Base-by-base conservation (phyloP, 2,888 invertebrate species). In the Toxonevra muliebris region DNA sequence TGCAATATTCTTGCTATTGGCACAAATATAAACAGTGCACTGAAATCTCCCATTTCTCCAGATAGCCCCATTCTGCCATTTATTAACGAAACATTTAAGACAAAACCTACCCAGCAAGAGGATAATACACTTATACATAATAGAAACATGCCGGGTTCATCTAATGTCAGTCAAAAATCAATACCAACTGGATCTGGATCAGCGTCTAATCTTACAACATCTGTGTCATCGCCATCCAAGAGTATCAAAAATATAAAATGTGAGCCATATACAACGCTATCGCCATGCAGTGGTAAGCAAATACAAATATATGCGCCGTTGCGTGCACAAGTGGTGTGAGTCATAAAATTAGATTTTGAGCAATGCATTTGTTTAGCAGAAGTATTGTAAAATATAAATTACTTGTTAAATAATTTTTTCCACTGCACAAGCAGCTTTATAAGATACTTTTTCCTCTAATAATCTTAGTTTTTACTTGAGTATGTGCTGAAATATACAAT, bases 241-340 rank as follows among this genome's bases (percentile, higher is more conserved):
- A 64, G 19, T 69, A 40, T 64, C 17, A 55, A 63, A 57, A 66
- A 57, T 61, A 61, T 69, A n/a, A 69, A 69, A 64, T 61, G 69
- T 55, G 69, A 69, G n/a, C 55, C 69, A 1, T 66, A 60, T 63
- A 43, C 63, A n/a, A 50, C 64, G 45, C 55, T 61, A 0, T 66
- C 69, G 11, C 69, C 69, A 43, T 55, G 55, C 45, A 64, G 48
- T 64, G 64, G 64, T 64, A 57, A 64, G 64, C 40, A 45, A 13
- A 48, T 48, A 12, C 8, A 48, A 48, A 48, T n/a, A n/a, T 30
- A 30, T 30, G 30, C 30, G 30, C 30, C 2, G 30, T 2, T 30
- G 7, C 7, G 30, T 30, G 7, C 2, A 30, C 30, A 4, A 30
- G 2, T 30, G 30, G 30, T n/a, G n/a, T n/a, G n/a, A n/a, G n/a